Percentiles rank a stretch among this genome's conserved stretches.
phyloP scores from a whole-genome alignment of 2,797 vertebrate genomes.

The Microctenopoma stevenorrisi region DNA sequence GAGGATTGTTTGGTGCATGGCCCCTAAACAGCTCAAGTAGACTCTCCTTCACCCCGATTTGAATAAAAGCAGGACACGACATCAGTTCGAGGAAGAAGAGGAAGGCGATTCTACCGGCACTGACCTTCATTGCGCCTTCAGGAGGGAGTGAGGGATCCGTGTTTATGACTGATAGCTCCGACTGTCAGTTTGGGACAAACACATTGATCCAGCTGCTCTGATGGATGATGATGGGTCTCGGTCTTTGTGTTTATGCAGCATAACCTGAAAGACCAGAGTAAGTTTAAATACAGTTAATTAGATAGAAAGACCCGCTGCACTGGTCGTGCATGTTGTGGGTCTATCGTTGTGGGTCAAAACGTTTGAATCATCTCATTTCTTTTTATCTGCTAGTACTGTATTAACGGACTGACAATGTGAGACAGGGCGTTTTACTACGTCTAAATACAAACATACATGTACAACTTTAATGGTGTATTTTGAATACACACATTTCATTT shows the following conservation, averaged over 20 bases:
- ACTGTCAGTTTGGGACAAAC: slow-evolving; percentile 1
- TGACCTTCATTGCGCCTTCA: background rate
- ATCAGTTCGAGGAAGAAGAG: no score
- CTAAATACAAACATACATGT: no score
- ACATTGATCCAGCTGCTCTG: slow-evolving; percentile 23
- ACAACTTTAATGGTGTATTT: no score
- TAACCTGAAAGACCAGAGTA: background rate
- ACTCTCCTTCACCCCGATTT: background rate
- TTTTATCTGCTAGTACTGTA: background rate
- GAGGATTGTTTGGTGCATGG: no score
- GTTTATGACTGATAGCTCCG: background rate
- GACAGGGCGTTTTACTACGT: no score
- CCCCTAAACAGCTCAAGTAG: background rate
- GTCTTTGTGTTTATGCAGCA: no score
- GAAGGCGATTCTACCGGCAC: background rate
- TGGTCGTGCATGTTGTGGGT: background rate
- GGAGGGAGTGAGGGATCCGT: slow-evolving; percentile 18
- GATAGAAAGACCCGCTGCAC: no score
- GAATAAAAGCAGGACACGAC: background rate
- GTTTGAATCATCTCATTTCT: no score
- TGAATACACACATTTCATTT: background rate
- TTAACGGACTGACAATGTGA: background rate
- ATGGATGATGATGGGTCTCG: slow-evolving; percentile 16
- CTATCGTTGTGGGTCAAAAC: no score
- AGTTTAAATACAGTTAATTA: no score